Evolutionary conservation across 1,140 invertebrate species (phyloP).

Genomic region (Steinernema feltiae): DNA sequence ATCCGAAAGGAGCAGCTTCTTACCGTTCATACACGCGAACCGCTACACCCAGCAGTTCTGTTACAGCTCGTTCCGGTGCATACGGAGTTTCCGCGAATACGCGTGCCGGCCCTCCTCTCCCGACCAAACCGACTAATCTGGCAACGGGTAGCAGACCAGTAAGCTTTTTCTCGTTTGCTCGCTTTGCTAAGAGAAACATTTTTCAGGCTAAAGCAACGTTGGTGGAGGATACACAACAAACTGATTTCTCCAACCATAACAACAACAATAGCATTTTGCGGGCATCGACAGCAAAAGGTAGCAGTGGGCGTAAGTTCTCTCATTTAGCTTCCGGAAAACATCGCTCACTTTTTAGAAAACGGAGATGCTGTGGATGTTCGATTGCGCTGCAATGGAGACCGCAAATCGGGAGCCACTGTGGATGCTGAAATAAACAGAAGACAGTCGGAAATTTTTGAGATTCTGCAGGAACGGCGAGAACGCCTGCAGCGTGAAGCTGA

Average conservation of each 20-base stretch:
- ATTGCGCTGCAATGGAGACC: background rate
- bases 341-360: too few species aligned
- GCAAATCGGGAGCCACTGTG: background rate
- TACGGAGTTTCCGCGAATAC: background rate
- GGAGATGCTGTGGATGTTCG: too few species aligned
- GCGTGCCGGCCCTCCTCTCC: constrained; percentile 16
- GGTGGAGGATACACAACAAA: too few species aligned
- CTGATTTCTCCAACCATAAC: too few species aligned
- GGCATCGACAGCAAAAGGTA: background rate
- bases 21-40: background rate
- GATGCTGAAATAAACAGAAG: constrained; percentile 55
- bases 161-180: too few species aligned
- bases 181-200: too few species aligned
- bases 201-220: too few species aligned
- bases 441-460: constrained; percentile 59
- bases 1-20: constrained; percentile 11
- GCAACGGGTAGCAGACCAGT: background rate
- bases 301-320: too few species aligned
- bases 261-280: background rate
- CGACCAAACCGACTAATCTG: constrained; percentile 21
- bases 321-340: too few species aligned
- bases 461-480: constrained; percentile 55
- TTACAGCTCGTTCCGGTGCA: too few species aligned
- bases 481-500: constrained; percentile 58
- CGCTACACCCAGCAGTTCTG: background rate